A percentile compares a stretch with the other conserved stretches of the same genome.
These are phyloP conservation scores for Capitulum mitella DNA, from an alignment of 2,888 invertebrate genomes.

Conservation along the genomic window DNA sequence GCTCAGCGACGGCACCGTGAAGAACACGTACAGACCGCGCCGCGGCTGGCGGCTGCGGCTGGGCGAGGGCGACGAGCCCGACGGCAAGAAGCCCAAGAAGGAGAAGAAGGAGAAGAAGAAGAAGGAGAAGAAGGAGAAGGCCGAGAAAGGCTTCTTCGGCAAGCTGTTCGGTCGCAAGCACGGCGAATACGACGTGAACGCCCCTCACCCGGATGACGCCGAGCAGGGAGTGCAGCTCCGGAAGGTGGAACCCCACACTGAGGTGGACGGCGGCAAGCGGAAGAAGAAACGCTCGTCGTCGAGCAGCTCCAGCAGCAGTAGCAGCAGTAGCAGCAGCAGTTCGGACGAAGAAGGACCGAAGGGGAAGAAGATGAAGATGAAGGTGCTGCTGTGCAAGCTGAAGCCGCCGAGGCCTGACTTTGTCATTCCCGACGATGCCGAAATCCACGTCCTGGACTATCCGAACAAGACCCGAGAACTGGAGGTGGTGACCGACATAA, in stretches of 20 bases:
- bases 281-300: not conserved
- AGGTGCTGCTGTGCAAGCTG: conserved; percentile 8
- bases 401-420: not conserved
- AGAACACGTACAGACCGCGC: conserved; percentile 14
- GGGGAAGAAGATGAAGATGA: conserved; percentile 7
- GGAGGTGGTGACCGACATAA: not conserved
- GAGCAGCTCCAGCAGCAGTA: not conserved
- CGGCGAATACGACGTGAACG: conserved; percentile 2
- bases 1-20: conserved; percentile 6
- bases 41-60: conserved; percentile 19
- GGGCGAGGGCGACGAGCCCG: not conserved
- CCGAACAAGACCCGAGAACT: not conserved
- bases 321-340: not conserved
- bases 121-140: not conserved
- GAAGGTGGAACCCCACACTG: not conserved
- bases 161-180: conserved; percentile 9
- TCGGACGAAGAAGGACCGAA: conserved; percentile 1
- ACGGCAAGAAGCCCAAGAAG: conserved; percentile 1
- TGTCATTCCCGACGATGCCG: not conserved
- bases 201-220: not conserved
- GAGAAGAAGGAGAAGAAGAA: not conserved
- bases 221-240: not conserved
- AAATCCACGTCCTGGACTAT: not conserved
- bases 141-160: conserved; percentile 1
- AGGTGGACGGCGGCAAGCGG: not conserved